phyloP scores from a whole-genome alignment of 2,113 vertebrate species.

The Triplophysa tibetana region DNA sequence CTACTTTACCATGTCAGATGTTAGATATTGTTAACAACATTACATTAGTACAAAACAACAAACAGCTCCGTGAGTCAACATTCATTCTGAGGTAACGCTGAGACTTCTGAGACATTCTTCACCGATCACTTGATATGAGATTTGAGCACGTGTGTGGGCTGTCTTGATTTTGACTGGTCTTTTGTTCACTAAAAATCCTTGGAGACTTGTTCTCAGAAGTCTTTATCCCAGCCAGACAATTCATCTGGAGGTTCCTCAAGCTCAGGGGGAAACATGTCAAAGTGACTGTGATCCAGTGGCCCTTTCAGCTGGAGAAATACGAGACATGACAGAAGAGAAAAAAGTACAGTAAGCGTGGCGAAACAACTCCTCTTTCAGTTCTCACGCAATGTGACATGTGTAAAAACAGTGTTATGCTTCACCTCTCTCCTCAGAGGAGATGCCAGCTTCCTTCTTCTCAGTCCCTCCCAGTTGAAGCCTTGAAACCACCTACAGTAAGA shows the following conservation, averaged over 20 bases:
- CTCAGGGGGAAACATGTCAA: constrained; percentile 75
- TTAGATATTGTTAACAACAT: no score
- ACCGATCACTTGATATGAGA: not conserved
- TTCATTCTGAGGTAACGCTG: not conserved
- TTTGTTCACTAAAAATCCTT: constrained; percentile 4
- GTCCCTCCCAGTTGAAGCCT: constrained; percentile 79
- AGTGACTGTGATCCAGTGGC: constrained; percentile 74
- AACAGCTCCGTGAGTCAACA: not conserved
- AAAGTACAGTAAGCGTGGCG: not conserved
- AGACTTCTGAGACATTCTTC: not conserved
- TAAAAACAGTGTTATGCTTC: constrained; percentile 27
- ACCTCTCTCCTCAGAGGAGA: constrained; percentile 79
- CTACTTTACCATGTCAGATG: no score
- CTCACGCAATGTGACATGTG: not conserved
- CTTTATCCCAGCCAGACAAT: constrained; percentile 76
- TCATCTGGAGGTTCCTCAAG: constrained; percentile 72
- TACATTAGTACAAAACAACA: no score
- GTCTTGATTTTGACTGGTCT: not conserved
- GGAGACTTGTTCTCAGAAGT: constrained; percentile 64
- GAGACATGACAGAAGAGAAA: not conserved
- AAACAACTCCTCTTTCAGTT: not conserved
- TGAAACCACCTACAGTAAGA: constrained; percentile 74
- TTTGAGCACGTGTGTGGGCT: not conserved
- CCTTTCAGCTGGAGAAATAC: constrained; percentile 66
- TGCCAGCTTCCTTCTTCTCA: constrained; percentile 67